A percentile compares a stretch with the other conserved stretches of the same genome.
Evolutionary conservation across 92 coral and sea anemone species (phyloP).

Genomic region (Siderastrea siderea): DNA sequence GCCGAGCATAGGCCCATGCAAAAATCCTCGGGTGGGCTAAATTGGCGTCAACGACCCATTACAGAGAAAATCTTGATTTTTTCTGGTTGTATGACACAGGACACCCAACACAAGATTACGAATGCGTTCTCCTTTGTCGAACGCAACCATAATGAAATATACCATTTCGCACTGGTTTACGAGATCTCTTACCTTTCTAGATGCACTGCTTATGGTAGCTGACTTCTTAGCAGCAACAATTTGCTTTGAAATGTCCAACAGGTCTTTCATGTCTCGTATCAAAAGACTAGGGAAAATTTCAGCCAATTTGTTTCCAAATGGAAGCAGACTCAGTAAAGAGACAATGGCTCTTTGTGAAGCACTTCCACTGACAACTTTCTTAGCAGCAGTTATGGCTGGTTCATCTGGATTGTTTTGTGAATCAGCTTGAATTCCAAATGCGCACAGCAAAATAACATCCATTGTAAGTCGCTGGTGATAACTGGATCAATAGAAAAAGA

Average conservation of each 20-base stretch:
- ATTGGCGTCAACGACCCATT: no score
- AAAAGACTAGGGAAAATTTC: slow-evolving; percentile 48
- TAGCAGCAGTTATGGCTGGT: slow-evolving; percentile 70
- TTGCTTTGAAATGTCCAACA: slow-evolving; percentile 39
- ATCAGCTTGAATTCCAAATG: slow-evolving; percentile 79
- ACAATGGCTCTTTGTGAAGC: slow-evolving; percentile 26
- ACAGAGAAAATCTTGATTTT: no score
- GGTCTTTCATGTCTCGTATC: slow-evolving; percentile 35
- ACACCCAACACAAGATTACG: no score
- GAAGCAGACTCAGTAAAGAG: slow-evolving; percentile 40
- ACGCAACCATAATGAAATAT: no score
- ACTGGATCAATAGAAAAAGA: slow-evolving; percentile 6
- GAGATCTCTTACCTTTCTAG: slow-evolving; percentile 16
- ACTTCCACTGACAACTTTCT: slow-evolving; percentile 33
- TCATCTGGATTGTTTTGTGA: slow-evolving; percentile 75
- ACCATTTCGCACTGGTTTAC: no score
- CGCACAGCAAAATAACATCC: slow-evolving; percentile 70
- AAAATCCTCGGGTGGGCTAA: no score
- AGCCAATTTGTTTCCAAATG: slow-evolving; percentile 46
- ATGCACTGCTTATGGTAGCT: background rate
- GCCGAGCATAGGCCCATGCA: no score
- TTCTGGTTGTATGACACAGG: no score
- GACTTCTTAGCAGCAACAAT: slow-evolving; percentile 38
- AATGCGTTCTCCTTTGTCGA: no score
- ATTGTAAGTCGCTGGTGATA: slow-evolving; percentile 77